phyloP scores from a whole-genome alignment of 2,113 vertebrate genomes.

The Vulpes lagopus region DNA sequence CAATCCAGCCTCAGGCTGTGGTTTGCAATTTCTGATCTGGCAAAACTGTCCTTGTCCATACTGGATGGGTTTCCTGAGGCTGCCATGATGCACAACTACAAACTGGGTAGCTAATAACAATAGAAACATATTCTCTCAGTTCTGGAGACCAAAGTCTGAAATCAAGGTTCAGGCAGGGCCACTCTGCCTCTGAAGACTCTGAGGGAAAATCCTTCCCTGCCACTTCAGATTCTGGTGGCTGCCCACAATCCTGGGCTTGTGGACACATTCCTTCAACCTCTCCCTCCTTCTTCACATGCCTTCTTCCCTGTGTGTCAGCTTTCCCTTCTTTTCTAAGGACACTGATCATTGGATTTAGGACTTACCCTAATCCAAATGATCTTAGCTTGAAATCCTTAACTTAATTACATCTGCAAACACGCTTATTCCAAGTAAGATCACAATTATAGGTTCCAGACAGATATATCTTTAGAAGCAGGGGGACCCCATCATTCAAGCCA shows the following conservation, averaged over 20 bases:
- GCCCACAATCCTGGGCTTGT: neutral
- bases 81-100: neutral
- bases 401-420: neutral
- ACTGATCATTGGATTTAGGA: neutral
- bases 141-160: neutral
- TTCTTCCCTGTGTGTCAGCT: neutral
- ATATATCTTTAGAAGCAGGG: neutral
- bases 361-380: neutral
- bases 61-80: neutral
- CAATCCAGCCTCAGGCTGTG: neutral
- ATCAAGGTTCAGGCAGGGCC: neutral
- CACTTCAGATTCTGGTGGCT: neutral
- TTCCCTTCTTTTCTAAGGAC: neutral
- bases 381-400: neutral
- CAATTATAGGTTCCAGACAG: neutral
- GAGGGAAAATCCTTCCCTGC: neutral
- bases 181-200: neutral
- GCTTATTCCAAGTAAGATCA: neutral
- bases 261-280: neutral
- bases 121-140: neutral
- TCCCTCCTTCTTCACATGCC: neutral
- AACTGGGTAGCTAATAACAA: neutral
- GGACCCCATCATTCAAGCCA: neutral
- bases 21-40: neutral
- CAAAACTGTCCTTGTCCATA: neutral